Conservation (phyloP, 2,888 invertebrate species). For the Pycnomerus fuliginosus region DNA sequence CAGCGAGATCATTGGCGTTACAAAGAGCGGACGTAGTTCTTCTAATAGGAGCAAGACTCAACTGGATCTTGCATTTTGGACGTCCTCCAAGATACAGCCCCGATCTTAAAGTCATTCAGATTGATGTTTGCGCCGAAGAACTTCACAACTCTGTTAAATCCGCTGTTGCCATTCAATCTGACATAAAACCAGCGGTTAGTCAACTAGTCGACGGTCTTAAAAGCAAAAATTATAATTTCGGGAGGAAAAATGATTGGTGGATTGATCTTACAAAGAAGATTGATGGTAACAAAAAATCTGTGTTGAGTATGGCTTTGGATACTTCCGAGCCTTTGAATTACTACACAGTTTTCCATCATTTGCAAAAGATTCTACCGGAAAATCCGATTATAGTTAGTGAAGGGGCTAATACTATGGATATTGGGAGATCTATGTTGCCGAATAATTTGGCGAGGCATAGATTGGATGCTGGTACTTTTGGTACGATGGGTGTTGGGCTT, state of each 20-base stretch:
- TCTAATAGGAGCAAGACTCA: slow-evolving; percentile 76
- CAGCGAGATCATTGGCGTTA: slow-evolving; percentile 79
- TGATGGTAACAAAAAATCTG: slow-evolving; percentile 68
- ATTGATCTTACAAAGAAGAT: slow-evolving; percentile 67
- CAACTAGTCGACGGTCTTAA: slow-evolving; percentile 63
- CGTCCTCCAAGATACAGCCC: slow-evolving; percentile 79
- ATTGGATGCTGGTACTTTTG: slow-evolving; percentile 94
- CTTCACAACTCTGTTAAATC: slow-evolving; percentile 85
- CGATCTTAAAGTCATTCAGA: slow-evolving; percentile 87
- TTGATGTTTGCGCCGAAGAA: slow-evolving; percentile 88
- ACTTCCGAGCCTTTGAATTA: slow-evolving; percentile 83
- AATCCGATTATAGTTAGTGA: slow-evolving; percentile 93
- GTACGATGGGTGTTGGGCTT: slow-evolving; percentile 94
- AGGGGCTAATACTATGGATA: slow-evolving; percentile 99
- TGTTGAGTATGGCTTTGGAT: slow-evolving; percentile 71
- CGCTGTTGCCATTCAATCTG: slow-evolving; percentile 80
- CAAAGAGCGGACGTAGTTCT: slow-evolving; percentile 86
- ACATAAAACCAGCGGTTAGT: slow-evolving; percentile 72
- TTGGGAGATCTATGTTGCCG: slow-evolving; percentile 85
- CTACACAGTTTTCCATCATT: slow-evolving; percentile 85
- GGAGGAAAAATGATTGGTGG: slow-evolving; percentile 73
- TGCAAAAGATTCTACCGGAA: slow-evolving; percentile 73
- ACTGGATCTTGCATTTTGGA: slow-evolving; percentile 99
- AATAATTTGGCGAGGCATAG: slow-evolving; percentile 83
- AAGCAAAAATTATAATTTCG: slow-evolving; percentile 60